Evolutionary conservation across 1,140 invertebrate genomes (phyloP).

Genomic region (Artemia franciscana): DNA sequence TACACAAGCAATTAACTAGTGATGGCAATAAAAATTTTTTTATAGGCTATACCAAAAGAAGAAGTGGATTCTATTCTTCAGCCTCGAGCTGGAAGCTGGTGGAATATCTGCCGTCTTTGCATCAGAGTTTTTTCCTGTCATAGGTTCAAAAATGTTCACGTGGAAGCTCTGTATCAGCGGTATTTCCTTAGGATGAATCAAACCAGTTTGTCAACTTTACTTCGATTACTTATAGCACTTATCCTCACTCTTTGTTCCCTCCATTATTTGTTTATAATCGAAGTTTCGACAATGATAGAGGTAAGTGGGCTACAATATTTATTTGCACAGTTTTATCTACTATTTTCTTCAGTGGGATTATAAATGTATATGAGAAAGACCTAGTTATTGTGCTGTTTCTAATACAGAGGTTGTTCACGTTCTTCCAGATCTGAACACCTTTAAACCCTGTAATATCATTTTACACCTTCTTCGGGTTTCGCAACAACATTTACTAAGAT

Average conservation of each 20-base stretch:
- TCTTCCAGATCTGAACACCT: no score
- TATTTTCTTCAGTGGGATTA: no score
- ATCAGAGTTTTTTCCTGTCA: slow-evolving; percentile 28
- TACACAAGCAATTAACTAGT: no score
- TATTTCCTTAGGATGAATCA: slow-evolving; percentile 83
- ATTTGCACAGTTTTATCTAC: no score
- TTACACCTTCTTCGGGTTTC: no score
- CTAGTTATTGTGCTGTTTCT: no score
- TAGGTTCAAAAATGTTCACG: slow-evolving; percentile 45
- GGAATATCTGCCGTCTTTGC: slow-evolving; percentile 17
- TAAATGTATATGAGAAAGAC: no score
- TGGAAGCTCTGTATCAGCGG: slow-evolving; percentile 69
- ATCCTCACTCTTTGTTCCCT: slow-evolving; percentile 30
- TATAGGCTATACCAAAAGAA: neutral
- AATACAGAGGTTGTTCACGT: no score
- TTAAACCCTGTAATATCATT: no score
- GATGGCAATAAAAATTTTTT: no score
- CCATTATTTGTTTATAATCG: slow-evolving; percentile 19
- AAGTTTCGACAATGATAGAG: slow-evolving; percentile 7
- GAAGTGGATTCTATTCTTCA: slow-evolving; percentile 14
- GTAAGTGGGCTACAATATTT: neutral
- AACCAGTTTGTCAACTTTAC: slow-evolving; percentile 58
- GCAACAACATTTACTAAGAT: no score
- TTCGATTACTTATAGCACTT: slow-evolving; percentile 44
- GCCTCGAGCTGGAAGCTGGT: slow-evolving; percentile 12